phyloP scores from a whole-genome alignment of 1,140 invertebrate genomes.

The Propsilocerus akamusi region DNA sequence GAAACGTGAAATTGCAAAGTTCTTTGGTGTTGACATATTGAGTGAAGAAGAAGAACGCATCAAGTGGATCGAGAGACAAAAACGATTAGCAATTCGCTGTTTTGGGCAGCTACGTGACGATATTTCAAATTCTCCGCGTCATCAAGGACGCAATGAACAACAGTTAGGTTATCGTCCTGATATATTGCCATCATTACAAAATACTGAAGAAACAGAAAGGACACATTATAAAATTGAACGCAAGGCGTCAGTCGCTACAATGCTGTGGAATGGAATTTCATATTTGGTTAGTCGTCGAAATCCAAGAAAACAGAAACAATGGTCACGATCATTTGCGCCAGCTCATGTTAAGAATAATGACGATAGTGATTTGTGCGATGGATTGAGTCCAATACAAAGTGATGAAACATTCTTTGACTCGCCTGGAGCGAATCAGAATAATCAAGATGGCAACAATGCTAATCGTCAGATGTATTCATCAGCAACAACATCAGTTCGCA shows the following conservation, averaged over 20 bases:
- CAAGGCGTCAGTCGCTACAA: conserved; percentile 35
- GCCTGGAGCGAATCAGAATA: conserved; percentile 10
- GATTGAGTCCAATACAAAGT: conserved; percentile 12
- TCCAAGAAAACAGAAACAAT: conserved; percentile 23
- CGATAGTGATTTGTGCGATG: conserved; percentile 11
- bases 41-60: conserved; percentile 38
- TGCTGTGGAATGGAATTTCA: conserved; percentile 33
- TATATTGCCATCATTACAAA: conserved; percentile 20
- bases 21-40: conserved; percentile 49
- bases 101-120: conserved; percentile 16
- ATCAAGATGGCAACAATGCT: conserved; percentile 1
- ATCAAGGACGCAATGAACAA: not conserved
- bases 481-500: not conserved
- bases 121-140: conserved; percentile 4
- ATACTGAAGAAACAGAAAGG: conserved; percentile 8
- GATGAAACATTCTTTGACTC: conserved; percentile 22
- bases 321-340: conserved; percentile 34
- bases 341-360: conserved; percentile 13
- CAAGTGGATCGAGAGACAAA: conserved; percentile 46
- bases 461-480: not conserved
- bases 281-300: conserved; percentile 29
- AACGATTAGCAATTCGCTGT: conserved; percentile 33
- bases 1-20: conserved; percentile 43
- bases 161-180: conserved; percentile 20
- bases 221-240: conserved; percentile 17